Base-by-base conservation (phyloP, 2,113 vertebrate species). In the Hyla sarda region DNA sequence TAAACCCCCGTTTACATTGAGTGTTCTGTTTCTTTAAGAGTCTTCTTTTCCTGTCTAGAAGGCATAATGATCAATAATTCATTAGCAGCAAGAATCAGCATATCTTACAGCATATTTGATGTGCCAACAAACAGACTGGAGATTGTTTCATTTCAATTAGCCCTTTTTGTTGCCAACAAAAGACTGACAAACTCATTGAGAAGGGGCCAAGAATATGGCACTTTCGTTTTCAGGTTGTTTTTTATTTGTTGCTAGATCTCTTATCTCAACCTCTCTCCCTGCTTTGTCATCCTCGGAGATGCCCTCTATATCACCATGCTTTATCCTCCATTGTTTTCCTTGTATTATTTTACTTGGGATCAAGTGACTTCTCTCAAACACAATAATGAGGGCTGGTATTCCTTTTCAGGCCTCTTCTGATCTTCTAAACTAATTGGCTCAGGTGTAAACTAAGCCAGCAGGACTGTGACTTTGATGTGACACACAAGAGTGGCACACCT, bases 381-480 rank as follows among this genome's bases (percentile, higher is more conserved):
- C 93, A 82, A 88, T 91, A 94, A 90, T 88, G 92, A 91, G 93
- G 92, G 84, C 89, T 71, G 45, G 23, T 94, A 95, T 96, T 95
- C 89, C 90, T 95, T 93, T 92, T 85, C 92, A 93, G 92, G 91
- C 92, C 92, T 89, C 93, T 87, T 93, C 92, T 95, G 95, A 97
- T 96, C 95, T 97, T 93, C 90, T 82, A 8, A 88, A 93, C 95
- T 98, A 98, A 98, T 97, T 97, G 96, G 96, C 97, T 96, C 94
- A 96, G 95, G 96, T 96, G 96, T 96, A 98, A 96, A 94, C 94
- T 93, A 92, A 97, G 93, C 95, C 96, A 95, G 94, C 93, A 88
- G 95, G 94, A 92, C 91, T 92, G 91, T 48, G 91, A 94, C 96
- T 96, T 96, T 97, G 95, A 97, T 95, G 95, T 94, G 94, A 92